phyloP scores from a whole-genome alignment of 2,888 invertebrate species.

The Drepanosiphum platanoidis region DNA sequence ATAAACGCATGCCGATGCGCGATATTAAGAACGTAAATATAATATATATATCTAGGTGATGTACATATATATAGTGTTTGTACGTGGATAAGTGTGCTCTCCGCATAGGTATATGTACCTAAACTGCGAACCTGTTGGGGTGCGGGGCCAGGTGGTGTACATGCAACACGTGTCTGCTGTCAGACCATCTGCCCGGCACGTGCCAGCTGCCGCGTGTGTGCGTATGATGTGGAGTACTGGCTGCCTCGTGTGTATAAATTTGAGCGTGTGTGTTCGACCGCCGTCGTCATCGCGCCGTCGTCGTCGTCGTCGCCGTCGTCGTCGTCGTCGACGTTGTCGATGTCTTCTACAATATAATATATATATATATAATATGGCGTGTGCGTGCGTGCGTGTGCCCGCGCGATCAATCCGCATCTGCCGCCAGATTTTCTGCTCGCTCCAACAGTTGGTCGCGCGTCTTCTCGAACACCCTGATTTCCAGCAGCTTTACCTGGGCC shows the following conservation, averaged over 20 bases:
- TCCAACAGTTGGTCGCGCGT: conserved; percentile 62
- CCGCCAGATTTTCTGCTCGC: conserved; percentile 61
- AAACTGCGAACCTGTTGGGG: conserved; percentile 62
- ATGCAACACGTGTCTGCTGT: conserved; percentile 62
- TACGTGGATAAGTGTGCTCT: conserved; percentile 19
- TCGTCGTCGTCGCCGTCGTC: background rate
- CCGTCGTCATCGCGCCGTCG: conserved; percentile 11
- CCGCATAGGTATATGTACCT: conserved; percentile 6
- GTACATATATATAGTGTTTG: background rate
- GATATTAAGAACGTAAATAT: conserved; percentile 39
- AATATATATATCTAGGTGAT: background rate
- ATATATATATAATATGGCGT: too few relatives aligned
- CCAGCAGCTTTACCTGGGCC: conserved; percentile 60
- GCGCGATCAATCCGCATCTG: conserved; percentile 61
- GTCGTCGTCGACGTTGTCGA: background rate
- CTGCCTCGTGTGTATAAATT: conserved; percentile 14
- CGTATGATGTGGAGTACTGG: conserved; percentile 34
- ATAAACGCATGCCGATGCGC: background rate
- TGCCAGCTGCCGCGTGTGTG: conserved; percentile 58
- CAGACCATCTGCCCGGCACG: conserved; percentile 62
- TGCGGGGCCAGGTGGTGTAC: conserved; percentile 60
- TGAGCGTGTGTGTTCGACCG: background rate
- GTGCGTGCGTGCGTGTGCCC: background rate
- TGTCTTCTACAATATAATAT: too few relatives aligned
- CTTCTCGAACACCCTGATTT: conserved; percentile 61